phyloP scores from a whole-genome alignment of 2,797 vertebrate genomes.

The Bradypodion ventrale region DNA sequence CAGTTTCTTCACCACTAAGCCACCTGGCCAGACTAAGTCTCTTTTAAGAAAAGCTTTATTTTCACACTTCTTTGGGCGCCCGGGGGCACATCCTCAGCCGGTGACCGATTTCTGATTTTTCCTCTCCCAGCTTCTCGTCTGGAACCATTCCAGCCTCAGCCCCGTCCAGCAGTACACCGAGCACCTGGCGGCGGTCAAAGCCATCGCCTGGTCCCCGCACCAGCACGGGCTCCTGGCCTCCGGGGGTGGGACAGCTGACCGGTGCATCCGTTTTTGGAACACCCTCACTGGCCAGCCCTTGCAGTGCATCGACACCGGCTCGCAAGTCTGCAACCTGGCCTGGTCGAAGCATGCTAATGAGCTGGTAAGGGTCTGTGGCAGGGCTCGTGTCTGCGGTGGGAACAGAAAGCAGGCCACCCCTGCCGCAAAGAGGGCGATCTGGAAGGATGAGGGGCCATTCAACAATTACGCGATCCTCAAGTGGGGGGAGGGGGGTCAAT shows the following conservation, averaged over 20 bases:
- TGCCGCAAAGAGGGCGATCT: too few species aligned
- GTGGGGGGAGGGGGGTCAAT: too few species aligned
- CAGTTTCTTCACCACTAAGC: too few species aligned
- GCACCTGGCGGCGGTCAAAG: conserved; percentile 96
- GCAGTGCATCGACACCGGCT: conserved; percentile 96
- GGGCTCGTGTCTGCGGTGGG: too few species aligned
- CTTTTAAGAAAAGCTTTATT: too few species aligned
- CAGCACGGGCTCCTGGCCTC: conserved; percentile 96
- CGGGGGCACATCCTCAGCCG: too few species aligned
- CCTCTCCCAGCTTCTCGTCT: conserved; percentile 87
- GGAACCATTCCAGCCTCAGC: conserved; percentile 95
- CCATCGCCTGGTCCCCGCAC: conserved; percentile 98
- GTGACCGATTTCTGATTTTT: neutral
- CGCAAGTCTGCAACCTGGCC: conserved; percentile 98
- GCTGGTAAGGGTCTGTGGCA: conserved; percentile 85
- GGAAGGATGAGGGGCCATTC: too few species aligned
- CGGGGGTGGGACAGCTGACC: conserved; percentile 93
- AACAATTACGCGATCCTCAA: too few species aligned
- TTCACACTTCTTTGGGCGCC: too few species aligned
- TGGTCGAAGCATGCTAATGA: conserved; percentile 99
- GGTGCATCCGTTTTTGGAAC: conserved; percentile 99
- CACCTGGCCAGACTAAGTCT: too few species aligned
- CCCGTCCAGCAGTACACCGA: conserved; percentile 98
- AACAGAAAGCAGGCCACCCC: too few species aligned
- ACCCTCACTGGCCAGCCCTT: conserved; percentile 94